Evolutionary conservation across 1,140 invertebrate genomes (phyloP), one percentile per base, ranked within the genome.

Genomic region (Rhopalosiphum padi): DNA sequence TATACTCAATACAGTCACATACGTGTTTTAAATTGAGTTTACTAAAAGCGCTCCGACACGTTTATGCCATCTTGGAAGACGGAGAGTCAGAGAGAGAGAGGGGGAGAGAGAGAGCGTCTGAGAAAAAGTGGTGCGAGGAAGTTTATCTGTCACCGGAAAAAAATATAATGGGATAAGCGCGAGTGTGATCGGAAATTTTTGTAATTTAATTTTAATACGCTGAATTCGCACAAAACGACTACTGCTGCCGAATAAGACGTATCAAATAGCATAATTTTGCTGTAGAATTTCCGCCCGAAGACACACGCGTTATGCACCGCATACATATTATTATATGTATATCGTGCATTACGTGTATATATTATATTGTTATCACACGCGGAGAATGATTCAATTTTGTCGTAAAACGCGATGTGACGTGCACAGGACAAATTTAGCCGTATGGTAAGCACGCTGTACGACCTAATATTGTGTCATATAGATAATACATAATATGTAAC

Each of bases 11-110:
- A 68, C 30, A 68, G 30, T 87, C 25, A 18, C 55, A 68, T 91
- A 91, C 90, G 90, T 83, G 90, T 91, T 91, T 48, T 68, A 83
- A 91, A 83, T 91, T 43, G 90, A 91, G 90, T 91, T 91, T 35
- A n/a, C 15, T 35, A 83, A 91, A 91, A 48, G n/a, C 41, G 15
- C 41, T 15, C 30, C 4, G 55, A 68, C 35, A 90, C 53, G 41
- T 48, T 6, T 18, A 41, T 55, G 89, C n/a, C 35, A 9, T 43
- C 37, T 25, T 18, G 15, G 5, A 82, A 46, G 30, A 55, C 8
- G 30, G n/a, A n/a, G 46, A 21, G n/a, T 22, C 25, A 23, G 51
- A 53, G 46, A 89, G 7, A 35, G 2, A 90, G 0, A 77, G 25
- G 35, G 25, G 23, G 41, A 91, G 25, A 4, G 7, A 82, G 25